Base-by-base conservation (phyloP, 37 sponge, comb jelly and placozoan genomes). In the Bolinopsis microptera region DNA sequence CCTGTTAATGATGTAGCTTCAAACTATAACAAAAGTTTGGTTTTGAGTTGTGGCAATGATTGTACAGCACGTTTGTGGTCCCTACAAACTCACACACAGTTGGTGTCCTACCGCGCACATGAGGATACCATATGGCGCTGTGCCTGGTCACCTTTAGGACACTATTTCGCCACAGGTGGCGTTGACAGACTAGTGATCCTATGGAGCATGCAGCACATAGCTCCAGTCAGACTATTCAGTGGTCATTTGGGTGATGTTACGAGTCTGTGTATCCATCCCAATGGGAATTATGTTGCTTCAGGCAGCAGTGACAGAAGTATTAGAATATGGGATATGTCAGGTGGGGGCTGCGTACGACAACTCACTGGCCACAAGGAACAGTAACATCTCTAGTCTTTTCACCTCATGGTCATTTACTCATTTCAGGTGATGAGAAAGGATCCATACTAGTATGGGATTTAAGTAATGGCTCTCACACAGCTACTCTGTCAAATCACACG, bases 381-480 rank as follows among this genome's bases (percentile, higher is more conserved):
- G 61, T 86, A 21, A 86, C 90, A 5, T 86, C 90, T 86, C 90
- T 86, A n/a, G 61, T 86, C 40, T 86, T 86, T 48, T 86, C 90
- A 0, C 90, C 90, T 39, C 90, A 86, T 27, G 90, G 90, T 24
- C 90, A 86, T 34, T 3, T 86, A 0, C 90, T 86, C 2, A 48
- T 41, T 22, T 86, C 90, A n/a, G 90, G 90, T 8, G 90, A 86
- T 26, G 90, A 86, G 30, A n/a, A 35, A 33, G 90, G 90, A 26
- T n/a, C 1, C 0, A 86, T 86, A 18, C 28, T 86, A 18, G 90
- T 86, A 1, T 86, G 90, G 90, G 90, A 86, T 30, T 33, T 86
- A 34, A 41, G 61, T 26, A 86, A 35, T 22, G 90, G 90, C 0
- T 22, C 90, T 30, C 90, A 86, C 30, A 34, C 61, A 22, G 90